A percentile compares a stretch with the other conserved stretches of the same genome.
Conservation (phyloP, 2,888 invertebrate species). For the Folsomia candida region DNA sequence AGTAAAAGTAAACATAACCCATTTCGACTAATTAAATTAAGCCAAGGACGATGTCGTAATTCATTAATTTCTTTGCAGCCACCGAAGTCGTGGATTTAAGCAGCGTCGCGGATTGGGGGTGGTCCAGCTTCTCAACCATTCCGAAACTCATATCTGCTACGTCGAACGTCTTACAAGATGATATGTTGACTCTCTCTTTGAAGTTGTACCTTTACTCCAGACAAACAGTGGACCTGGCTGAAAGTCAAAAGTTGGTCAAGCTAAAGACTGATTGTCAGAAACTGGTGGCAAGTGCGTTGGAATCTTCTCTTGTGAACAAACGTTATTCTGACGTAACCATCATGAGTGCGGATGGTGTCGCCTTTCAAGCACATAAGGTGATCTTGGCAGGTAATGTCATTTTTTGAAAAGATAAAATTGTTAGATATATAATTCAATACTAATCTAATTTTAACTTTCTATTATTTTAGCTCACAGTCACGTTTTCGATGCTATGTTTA, state of each 20-base stretch:
- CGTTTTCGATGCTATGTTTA: neutral
- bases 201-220: neutral
- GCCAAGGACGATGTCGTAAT: neutral
- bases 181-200: neutral
- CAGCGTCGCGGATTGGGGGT: neutral
- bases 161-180: neutral
- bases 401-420: no score
- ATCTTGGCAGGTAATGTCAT: neutral
- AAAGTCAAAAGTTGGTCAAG: neutral
- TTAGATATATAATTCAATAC: no score
- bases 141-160: neutral
- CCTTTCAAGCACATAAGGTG: neutral
- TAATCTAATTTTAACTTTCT: no score
- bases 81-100: neutral
- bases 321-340: neutral
- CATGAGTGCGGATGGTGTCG: neutral
- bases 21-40: no score
- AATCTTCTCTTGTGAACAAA: neutral
- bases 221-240: neutral
- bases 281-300: neutral
- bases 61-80: neutral
- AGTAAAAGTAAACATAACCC: neutral
- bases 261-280: neutral
- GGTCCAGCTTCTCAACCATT: neutral
- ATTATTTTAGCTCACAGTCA: neutral